phyloP scores from a whole-genome alignment of 2,797 vertebrate species.

The Corythornis leucogaster region DNA sequence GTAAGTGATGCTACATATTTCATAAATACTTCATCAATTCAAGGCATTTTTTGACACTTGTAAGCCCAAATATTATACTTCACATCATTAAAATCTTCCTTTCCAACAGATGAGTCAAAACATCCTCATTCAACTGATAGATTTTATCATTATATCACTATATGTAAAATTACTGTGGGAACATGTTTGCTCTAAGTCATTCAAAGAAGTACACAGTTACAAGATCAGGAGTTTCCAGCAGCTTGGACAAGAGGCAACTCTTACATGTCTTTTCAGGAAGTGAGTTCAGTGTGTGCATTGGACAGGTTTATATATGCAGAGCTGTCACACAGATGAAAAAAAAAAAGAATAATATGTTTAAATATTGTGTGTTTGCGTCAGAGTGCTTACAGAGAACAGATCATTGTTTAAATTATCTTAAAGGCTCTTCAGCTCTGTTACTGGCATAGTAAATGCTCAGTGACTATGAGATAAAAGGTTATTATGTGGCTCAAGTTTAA shows the following conservation, averaged over 20 bases:
- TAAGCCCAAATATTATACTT: background rate
- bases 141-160: slow-evolving; percentile 42
- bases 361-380: background rate
- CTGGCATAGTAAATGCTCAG: background rate
- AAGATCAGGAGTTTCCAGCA: background rate
- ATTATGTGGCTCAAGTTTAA: background rate
- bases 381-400: background rate
- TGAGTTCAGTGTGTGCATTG: background rate
- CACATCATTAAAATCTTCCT: slow-evolving; percentile 3
- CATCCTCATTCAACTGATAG: background rate
- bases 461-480: background rate
- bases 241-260: background rate
- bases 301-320: background rate
- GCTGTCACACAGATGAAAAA: background rate
- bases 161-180: slow-evolving; percentile 43
- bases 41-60: background rate
- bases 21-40: slow-evolving; percentile 31
- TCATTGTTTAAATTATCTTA: background rate
- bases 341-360: background rate
- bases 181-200: background rate
- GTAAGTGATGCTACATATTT: background rate
- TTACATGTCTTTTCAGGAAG: background rate
- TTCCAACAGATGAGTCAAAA: background rate
- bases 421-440: background rate
- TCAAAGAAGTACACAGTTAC: background rate